Base-by-base conservation (phyloP, 2,888 invertebrate species). In the Leucoma salicis region DNA sequence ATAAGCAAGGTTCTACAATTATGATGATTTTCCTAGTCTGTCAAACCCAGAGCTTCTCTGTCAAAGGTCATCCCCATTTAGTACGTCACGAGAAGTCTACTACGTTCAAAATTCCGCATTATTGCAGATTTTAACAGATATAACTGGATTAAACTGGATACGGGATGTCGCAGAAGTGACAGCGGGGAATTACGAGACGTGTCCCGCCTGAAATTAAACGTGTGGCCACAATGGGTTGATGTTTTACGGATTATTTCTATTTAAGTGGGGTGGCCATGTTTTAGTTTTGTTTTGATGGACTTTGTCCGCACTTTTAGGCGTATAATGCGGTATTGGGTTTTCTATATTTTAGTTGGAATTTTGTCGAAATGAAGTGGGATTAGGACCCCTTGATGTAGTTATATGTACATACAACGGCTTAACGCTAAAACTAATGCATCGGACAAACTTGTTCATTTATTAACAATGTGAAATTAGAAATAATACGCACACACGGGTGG, bases 81-180 rank as follows among this genome's bases (percentile, higher is more conserved):
- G n/a, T n/a, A n/a, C n/a, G n/a, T n/a, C n/a, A n/a, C n/a, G n/a
- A n/a, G n/a, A 55, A 57, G 53, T 60, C 52, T 37, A 60, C 52
- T 50, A 46, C 29, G 15, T 53, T 61, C 63, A 65, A 65, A 68
- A 68, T 64, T 64, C 59, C 42, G 60, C 60, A 70, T 72, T 70
- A 70, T 63, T 64, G 58, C 66, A 66, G 66, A 68, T 67, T 66
- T 64, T 62, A 63, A 57, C 57, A 55, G 67, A 67, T 67, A 66
- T 64, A 64, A 66, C 58, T 53, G 66, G 71, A 70, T 70, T 70
- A 67, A 55, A 53, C 56, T 16, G 70, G 60, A 57, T 63, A 53
- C 56, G 51, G 51, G 46, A 57, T 56, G 69, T 60, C 53, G 51
- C 56, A 54, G 63, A 59, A 57, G 52, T 57, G 68, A 66, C 68